Evolutionary conservation across 2,113 vertebrate genomes (phyloP).

Genomic region (Acinonyx jubatus): DNA sequence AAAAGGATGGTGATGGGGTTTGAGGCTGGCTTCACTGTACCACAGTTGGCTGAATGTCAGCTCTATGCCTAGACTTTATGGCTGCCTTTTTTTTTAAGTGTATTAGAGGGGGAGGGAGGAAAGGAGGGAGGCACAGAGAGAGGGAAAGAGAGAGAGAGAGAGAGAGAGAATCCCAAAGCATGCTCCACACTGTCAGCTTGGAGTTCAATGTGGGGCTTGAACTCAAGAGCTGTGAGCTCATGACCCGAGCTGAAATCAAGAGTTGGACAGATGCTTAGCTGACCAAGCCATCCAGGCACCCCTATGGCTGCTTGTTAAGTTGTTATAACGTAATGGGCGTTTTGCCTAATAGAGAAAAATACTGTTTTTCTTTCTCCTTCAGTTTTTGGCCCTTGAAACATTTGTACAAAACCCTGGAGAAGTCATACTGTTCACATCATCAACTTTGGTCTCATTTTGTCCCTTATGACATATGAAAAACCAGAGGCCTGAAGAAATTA

Average conservation of each 20-base stretch:
- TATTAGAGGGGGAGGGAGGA: too few species aligned
- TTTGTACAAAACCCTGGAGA: background rate
- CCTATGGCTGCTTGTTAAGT: conserved; percentile 40
- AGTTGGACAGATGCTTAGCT: too few species aligned
- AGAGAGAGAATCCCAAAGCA: too few species aligned
- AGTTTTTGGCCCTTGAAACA: background rate
- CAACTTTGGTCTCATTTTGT: background rate
- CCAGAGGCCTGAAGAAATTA: background rate
- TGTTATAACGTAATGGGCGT: background rate
- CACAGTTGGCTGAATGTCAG: background rate
- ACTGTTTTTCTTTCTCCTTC: background rate
- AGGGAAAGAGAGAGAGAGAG: too few species aligned
- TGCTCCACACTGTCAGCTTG: too few species aligned
- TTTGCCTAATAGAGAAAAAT: conserved; percentile 12
- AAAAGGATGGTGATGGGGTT: background rate
- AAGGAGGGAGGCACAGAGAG: too few species aligned
- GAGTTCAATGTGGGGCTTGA: too few species aligned
- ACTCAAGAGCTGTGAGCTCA: too few species aligned
- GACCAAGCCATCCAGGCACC: too few species aligned
- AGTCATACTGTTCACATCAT: background rate
- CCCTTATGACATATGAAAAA: background rate
- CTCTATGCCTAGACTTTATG: background rate
- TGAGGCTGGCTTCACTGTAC: background rate
- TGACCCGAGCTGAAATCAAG: too few species aligned
- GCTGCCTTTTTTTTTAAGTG: background rate